These are phyloP conservation scores for Mycetomoellerius zeteki DNA, from an alignment of 1,140 invertebrate genomes.

Conservation along the genomic window DNA sequence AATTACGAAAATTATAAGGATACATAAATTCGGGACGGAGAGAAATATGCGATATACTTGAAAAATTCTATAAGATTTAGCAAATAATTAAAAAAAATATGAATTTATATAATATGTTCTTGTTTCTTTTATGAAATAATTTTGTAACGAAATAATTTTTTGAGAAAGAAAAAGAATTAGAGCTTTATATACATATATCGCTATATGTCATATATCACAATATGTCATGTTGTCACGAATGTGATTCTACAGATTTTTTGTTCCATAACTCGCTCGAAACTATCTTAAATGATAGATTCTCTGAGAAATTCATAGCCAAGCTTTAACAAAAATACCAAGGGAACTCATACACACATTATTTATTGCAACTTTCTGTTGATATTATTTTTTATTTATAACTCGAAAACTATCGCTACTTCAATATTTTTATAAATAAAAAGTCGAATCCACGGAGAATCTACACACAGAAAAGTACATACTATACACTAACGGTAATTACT, in stretches of 20 bases:
- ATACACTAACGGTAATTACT: too few relatives aligned
- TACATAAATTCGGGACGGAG: background rate
- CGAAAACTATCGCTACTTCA: background rate
- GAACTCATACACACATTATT: background rate
- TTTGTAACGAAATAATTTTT: background rate
- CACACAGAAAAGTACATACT: too few relatives aligned
- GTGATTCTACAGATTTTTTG: background rate
- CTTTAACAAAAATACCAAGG: background rate
- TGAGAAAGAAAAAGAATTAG: background rate
- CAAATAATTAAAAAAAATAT: background rate
- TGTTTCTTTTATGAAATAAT: background rate
- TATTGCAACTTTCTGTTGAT: slow-evolving; percentile 1
- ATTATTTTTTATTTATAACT: slow-evolving; percentile 7
- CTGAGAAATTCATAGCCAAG: background rate
- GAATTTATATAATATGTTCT: background rate
- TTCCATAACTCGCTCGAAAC: background rate
- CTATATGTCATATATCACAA: background rate
- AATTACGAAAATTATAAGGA: background rate
- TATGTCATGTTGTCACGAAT: background rate
- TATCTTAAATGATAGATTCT: slow-evolving; percentile 35
- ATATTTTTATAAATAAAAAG: background rate
- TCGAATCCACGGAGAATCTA: background rate
- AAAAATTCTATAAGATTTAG: background rate
- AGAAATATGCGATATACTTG: background rate
- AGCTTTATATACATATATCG: background rate